Evolutionary conservation across 2,113 vertebrate species (phyloP), one percentile per base, ranked within the genome.

Genomic region (Eudyptes chrysolophus): DNA sequence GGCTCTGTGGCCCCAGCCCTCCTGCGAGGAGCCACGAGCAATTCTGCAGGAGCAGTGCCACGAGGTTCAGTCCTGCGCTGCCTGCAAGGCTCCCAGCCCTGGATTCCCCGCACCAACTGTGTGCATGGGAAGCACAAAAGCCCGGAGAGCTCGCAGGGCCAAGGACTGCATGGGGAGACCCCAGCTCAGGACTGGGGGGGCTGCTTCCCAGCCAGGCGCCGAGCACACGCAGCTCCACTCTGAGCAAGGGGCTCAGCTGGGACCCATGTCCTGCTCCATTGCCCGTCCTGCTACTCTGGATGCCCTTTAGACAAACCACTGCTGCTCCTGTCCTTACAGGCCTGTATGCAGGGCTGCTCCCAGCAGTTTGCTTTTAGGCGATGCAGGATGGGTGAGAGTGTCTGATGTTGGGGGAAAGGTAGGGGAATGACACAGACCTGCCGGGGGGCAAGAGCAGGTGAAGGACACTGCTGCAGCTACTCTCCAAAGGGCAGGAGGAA

Each of bases 31-130:
- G 38, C 36, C 54, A 69, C 3, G 2, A 61, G 16, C 54, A 20
- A 10, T 51, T 75, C 44, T 65, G 81, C 42, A 27, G 54, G 15
- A 62, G 22, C 8, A 21, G 62, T 3, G n/a, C 29, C 38, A 3
- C 0, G 6, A 40, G 44, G 49, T 25, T 54, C 0, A 1, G 54
- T 44, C 49, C 80, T 29, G 38, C 1, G 3, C 77, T 58, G 65
- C 76, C 65, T 16, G 27, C 0, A 1, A 42, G 51, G 64, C 65
- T 62, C 42, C 71, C 66, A 48, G 64, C 19, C 27, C 62, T 0
- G 0, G 34, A 12, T 5, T 40, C 24, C 52, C 25, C 20, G 3
- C 17, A 0, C 36, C 3, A 4, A 30, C 29, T 2, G 2, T 3
- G 6, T 0, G 0, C 24, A 36, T 2, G 15, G 76, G 13, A 52